Conservation (phyloP, 2,888 invertebrate genomes). For the Andrena flavipes region DNA sequence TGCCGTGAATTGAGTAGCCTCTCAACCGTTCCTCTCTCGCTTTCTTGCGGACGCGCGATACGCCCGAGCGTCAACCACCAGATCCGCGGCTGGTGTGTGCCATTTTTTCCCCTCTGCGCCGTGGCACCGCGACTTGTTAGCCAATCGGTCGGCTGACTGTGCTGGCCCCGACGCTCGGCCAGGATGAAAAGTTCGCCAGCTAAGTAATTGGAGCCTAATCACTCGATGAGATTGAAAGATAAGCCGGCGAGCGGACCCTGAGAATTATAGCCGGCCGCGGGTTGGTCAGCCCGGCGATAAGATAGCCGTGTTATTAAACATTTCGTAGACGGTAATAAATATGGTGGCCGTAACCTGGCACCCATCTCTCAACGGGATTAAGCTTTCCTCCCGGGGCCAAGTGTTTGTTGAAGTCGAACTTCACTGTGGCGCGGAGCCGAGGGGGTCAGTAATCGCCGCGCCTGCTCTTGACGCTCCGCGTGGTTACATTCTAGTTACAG, state of each 20-base stretch:
- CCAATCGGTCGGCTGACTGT: not conserved
- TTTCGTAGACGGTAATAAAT: conserved; percentile 35
- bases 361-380: conserved; percentile 12
- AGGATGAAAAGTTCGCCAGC: not conserved
- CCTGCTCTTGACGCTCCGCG: not conserved
- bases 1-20: conserved; percentile 55
- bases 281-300: conserved; percentile 36
- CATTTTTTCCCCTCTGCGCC: not conserved
- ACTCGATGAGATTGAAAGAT: conserved; percentile 13
- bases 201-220: conserved; percentile 42
- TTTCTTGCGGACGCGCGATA: conserved; percentile 6
- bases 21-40: conserved; percentile 37
- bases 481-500: not conserved
- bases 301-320: conserved; percentile 57
- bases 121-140: not conserved
- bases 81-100: not conserved
- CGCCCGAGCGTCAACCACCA: not conserved
- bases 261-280: not conserved
- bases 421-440: not conserved
- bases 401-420: not conserved
- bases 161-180: too few species aligned
- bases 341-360: conserved; percentile 14
- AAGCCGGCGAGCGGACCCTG: not conserved
- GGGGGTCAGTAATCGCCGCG: not conserved
- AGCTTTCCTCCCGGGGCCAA: not conserved